These are phyloP conservation scores for Chaitophorus viminalis DNA, from an alignment of 2,888 invertebrate genomes.

Conservation along the genomic window DNA sequence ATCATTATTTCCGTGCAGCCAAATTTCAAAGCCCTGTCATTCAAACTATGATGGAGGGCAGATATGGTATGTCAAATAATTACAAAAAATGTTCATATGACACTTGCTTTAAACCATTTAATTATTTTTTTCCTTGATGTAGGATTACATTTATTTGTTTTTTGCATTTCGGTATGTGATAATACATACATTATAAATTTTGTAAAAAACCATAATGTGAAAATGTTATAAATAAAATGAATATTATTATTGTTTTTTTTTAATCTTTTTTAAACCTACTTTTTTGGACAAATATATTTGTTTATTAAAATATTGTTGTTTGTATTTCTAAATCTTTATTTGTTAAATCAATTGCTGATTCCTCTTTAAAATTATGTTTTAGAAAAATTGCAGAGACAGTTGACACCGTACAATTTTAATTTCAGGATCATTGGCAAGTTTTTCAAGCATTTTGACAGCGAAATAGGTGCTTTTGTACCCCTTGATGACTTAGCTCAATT, in stretches of 20 bases:
- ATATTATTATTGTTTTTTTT: background rate
- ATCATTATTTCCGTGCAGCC: background rate
- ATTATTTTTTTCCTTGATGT: no score
- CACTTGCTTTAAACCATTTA: no score
- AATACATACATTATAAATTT: no score
- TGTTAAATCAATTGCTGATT: background rate
- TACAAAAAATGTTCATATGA: background rate
- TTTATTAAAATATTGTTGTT: background rate
- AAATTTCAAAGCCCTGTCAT: slow-evolving; percentile 27
- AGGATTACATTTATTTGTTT: no score
- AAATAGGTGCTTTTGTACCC: slow-evolving; percentile 4
- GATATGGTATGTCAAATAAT: slow-evolving; percentile 7
- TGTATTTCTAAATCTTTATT: no score
- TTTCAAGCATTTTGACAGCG: slow-evolving; percentile 22
- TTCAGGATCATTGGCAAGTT: slow-evolving; percentile 31
- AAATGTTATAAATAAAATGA: no score
- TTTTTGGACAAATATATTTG: background rate
- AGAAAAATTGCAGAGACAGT: slow-evolving; percentile 44
- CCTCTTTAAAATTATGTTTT: background rate
- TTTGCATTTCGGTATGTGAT: no score
- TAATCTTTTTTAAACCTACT: background rate
- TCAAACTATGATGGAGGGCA: background rate
- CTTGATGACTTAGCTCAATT: slow-evolving; percentile 14
- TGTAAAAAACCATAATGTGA: no score
- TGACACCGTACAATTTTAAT: slow-evolving; percentile 4